phyloP scores from a whole-genome alignment of 2,797 vertebrate species.

The Poeciliopsis turneri region DNA sequence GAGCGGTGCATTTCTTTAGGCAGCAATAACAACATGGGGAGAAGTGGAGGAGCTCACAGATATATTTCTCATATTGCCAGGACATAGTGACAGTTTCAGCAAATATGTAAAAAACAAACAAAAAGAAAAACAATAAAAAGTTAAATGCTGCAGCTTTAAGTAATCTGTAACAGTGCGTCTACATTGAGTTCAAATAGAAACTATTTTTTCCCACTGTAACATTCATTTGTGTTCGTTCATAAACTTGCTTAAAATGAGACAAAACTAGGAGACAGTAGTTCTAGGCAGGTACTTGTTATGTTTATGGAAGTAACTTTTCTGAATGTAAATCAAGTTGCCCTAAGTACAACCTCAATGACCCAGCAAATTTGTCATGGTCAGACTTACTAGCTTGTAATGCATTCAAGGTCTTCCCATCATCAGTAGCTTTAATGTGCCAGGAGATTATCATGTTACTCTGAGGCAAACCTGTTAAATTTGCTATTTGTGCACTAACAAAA shows the following conservation, averaged over 20 bases:
- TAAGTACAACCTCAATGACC: not conserved
- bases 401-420: not conserved
- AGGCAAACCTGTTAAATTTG: not conserved
- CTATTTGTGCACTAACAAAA: not conserved
- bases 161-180: not conserved
- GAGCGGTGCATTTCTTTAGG: no score
- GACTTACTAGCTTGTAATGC: not conserved
- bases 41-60: no score
- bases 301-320: not conserved
- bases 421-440: not conserved
- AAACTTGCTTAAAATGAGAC: not conserved
- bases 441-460: not conserved
- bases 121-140: no score
- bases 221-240: not conserved
- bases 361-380: not conserved
- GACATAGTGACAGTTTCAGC: no score
- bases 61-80: no score
- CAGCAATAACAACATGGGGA: no score
- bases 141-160: not conserved
- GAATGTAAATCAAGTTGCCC: not conserved
- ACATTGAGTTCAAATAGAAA: not conserved
- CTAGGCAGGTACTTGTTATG: not conserved
- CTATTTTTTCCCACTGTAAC: not conserved
- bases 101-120: no score
- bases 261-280: not conserved